Evolutionary conservation across 2,797 vertebrate genomes (phyloP).

Genomic region (Trachurus trachurus): DNA sequence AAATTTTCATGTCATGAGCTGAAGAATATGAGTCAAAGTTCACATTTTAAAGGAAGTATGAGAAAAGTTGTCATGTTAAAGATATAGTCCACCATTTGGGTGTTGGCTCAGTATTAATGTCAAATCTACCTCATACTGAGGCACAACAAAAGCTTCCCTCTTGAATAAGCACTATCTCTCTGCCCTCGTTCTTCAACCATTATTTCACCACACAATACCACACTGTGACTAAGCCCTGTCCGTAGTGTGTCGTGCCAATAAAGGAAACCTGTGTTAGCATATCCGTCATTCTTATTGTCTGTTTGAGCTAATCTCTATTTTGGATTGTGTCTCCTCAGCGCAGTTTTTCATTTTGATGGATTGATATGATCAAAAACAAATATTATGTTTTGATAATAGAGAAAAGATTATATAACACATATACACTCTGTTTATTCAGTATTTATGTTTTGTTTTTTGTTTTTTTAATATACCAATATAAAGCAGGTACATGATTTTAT

Average conservation of each 20-base stretch:
- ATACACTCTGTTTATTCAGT: background rate
- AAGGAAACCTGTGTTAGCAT: background rate
- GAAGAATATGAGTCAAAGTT: background rate
- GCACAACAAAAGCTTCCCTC: background rate
- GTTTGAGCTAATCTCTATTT: background rate
- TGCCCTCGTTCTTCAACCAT: background rate
- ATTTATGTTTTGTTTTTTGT: rapidly evolving
- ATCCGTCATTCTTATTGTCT: background rate
- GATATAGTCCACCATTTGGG: background rate
- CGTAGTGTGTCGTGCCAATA: background rate
- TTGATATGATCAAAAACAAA: background rate
- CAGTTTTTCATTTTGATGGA: background rate
- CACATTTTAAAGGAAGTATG: background rate
- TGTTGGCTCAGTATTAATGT: constrained; percentile 13
- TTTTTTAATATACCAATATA: background rate
- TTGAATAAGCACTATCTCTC: background rate
- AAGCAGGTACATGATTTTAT: background rate
- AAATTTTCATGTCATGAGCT: background rate
- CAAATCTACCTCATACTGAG: background rate
- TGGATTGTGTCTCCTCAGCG: background rate
- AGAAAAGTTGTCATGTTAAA: background rate
- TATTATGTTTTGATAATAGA: background rate
- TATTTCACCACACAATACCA: background rate
- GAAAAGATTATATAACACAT: background rate
- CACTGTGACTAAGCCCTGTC: background rate